Percentiles rank a stretch among this genome's conserved stretches.
Conservation (phyloP, 2,797 vertebrate genomes). For the Protosalanx chinensis region DNA sequence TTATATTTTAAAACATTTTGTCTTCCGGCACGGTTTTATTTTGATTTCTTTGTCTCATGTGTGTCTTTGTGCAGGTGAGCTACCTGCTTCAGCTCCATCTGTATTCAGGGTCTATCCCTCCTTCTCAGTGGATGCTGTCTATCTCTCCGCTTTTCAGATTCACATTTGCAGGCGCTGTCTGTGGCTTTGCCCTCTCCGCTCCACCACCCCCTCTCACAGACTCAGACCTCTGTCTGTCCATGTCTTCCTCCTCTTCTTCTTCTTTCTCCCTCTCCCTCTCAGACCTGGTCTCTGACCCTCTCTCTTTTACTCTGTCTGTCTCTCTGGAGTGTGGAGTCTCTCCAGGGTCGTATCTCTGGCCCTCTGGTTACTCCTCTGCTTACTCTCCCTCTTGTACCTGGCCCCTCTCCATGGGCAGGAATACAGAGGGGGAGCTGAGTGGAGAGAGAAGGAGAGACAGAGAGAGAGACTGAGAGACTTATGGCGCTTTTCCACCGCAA, state of each 20-base stretch:
- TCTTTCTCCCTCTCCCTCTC: too few species aligned
- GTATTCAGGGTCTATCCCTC: background rate
- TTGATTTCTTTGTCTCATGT: background rate
- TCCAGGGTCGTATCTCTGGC: constrained; percentile 32
- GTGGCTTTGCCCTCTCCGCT: background rate
- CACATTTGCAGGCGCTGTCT: background rate
- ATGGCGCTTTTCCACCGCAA: too few species aligned
- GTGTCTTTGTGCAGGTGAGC: background rate
- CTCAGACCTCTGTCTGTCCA: too few species aligned
- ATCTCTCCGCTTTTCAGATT: background rate
- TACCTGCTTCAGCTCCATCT: background rate
- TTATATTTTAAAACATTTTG: background rate
- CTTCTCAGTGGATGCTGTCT: background rate
- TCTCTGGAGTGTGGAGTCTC: constrained; percentile 40
- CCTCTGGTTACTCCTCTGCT: constrained; percentile 46
- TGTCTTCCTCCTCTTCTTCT: too few species aligned
- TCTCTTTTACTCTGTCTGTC: constrained; percentile 6
- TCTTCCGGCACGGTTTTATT: background rate
- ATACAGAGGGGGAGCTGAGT: background rate
- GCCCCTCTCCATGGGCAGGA: background rate
- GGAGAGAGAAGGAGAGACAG: background rate
- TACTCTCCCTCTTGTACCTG: constrained; percentile 24
- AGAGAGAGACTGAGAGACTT: background rate
- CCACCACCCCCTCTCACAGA: background rate
- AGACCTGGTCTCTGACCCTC: background rate